These are phyloP conservation scores for Dryocosmus kuriphilus DNA, from an alignment of 2,888 invertebrate species.

Conservation along the genomic window DNA sequence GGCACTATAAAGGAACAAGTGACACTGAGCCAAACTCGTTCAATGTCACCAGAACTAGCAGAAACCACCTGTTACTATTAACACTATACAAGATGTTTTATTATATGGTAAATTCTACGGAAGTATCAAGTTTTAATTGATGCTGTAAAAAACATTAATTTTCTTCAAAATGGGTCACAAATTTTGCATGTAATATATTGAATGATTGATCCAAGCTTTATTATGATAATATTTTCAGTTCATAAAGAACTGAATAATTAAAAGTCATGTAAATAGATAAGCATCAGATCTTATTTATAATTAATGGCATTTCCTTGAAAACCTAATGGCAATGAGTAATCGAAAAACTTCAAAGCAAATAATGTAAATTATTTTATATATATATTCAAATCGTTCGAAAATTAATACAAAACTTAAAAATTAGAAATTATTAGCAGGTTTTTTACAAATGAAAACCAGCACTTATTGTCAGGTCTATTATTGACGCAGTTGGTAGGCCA, in stretches of 20 bases:
- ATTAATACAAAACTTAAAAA: background rate
- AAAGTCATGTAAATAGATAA: too few species aligned
- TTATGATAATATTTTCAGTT: too few species aligned
- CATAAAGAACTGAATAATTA: too few species aligned
- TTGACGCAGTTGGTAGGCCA: constrained; percentile 51
- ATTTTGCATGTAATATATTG: background rate
- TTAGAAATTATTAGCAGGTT: background rate
- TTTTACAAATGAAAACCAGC: background rate
- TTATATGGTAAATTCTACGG: background rate
- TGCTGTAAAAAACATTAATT: background rate
- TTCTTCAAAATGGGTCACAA: background rate
- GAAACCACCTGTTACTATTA: background rate
- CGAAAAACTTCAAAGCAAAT: background rate
- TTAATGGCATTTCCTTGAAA: too few species aligned
- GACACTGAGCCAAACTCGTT: background rate
- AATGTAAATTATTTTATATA: background rate
- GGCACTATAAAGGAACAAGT: background rate
- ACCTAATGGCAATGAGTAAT: too few species aligned
- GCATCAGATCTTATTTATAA: too few species aligned
- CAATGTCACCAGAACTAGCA: constrained; percentile 1
- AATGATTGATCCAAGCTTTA: too few species aligned
- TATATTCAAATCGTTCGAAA: background rate
- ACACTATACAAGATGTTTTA: background rate
- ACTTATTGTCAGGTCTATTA: constrained; percentile 46
- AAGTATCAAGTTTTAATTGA: background rate